Evolutionary conservation across 2,113 vertebrate species (phyloP).

Genomic region (Silurus meridionalis): DNA sequence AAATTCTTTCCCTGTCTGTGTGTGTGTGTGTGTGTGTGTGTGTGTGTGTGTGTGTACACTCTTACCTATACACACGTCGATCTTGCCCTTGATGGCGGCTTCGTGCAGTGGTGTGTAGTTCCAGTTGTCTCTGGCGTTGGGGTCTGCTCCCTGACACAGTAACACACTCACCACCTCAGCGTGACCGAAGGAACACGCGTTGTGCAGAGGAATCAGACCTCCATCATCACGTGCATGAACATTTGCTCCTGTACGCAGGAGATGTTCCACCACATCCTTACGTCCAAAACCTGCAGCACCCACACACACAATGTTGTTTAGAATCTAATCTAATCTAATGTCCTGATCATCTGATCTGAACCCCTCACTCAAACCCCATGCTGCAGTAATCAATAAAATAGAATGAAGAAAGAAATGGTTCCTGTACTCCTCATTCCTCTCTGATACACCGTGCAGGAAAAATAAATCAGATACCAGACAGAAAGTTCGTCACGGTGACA

Average conservation of each 20-base stretch:
- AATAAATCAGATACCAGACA: neutral
- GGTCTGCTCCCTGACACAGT: constrained; percentile 93
- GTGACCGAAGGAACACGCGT: constrained; percentile 96
- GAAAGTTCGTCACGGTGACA: neutral
- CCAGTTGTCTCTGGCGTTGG: constrained; percentile 98
- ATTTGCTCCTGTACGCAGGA: constrained; percentile 94
- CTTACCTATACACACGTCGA: constrained; percentile 98
- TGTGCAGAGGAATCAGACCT: constrained; percentile 94
- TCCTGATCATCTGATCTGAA: neutral
- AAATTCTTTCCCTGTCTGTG: too few relatives aligned
- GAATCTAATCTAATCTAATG: neutral
- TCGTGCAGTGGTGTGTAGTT: constrained; percentile 98
- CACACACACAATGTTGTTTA: neutral
- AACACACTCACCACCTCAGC: constrained; percentile 96
- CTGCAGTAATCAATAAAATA: too few relatives aligned
- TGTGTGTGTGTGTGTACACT: neutral
- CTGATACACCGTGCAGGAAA: neutral
- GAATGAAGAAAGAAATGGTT: neutral
- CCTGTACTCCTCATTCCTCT: neutral
- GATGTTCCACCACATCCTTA: constrained; percentile 97
- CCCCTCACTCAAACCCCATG: too few relatives aligned
- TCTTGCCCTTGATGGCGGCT: constrained; percentile 98
- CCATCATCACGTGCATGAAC: constrained; percentile 95
- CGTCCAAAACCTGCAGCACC: constrained; percentile 87
- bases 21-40: neutral